phyloP scores from a whole-genome alignment of 1,140 invertebrate genomes.

The Drosophila lacteicornis region DNA sequence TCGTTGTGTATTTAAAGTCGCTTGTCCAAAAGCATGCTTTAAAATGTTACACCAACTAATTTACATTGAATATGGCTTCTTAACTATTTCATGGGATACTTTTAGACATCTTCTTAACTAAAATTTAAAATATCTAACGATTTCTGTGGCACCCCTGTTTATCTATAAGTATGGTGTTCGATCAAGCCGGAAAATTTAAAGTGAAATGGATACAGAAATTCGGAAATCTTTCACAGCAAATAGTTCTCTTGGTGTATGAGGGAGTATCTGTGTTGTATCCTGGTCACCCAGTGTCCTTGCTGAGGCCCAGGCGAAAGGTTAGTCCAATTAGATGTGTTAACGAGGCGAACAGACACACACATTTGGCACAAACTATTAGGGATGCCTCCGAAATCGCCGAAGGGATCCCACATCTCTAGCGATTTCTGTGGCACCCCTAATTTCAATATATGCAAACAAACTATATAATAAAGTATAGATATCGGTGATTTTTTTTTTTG shows the following conservation, averaged over 20 bases:
- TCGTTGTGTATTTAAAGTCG: not conserved
- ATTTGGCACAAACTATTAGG: not conserved
- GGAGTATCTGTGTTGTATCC: slow-evolving; percentile 10
- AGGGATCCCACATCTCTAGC: not conserved
- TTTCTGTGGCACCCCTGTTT: not conserved
- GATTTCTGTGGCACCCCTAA: not conserved
- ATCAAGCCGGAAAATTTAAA: slow-evolving; percentile 8
- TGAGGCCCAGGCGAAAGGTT: slow-evolving; percentile 24
- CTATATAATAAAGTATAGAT: slow-evolving; percentile 10
- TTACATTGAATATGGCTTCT: too few relatives aligned
- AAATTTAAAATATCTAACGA: not conserved
- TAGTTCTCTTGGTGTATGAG: slow-evolving; percentile 11
- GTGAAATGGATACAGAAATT: slow-evolving; percentile 5
- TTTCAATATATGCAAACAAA: slow-evolving; percentile 11
- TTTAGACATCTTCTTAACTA: not conserved
- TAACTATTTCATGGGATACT: too few relatives aligned
- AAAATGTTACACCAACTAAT: not conserved
- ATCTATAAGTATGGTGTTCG: slow-evolving; percentile 1
- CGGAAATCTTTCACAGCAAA: not conserved
- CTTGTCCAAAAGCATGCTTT: slow-evolving; percentile 2
- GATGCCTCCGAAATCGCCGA: not conserved
- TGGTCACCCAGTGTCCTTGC: slow-evolving; percentile 1
- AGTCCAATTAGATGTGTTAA: slow-evolving; percentile 45
- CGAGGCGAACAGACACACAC: slow-evolving; percentile 17
- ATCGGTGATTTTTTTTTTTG: slow-evolving; percentile 32